These are phyloP conservation scores for Orthosia gracilis DNA, from an alignment of 2,888 invertebrate species.

Conservation along the genomic window DNA sequence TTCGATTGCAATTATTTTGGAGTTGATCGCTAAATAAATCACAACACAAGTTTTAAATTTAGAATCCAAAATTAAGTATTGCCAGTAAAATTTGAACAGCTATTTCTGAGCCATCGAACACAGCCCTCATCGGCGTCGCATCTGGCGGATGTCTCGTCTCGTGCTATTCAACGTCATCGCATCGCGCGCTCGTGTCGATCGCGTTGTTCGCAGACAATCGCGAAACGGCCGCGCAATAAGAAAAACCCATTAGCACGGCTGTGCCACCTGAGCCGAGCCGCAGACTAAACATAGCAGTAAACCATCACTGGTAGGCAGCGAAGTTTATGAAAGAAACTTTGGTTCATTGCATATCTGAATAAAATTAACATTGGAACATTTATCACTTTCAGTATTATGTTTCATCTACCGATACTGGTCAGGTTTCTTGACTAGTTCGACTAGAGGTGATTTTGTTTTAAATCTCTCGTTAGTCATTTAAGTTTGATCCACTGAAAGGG, in stretches of 20 bases:
- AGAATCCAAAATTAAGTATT: background rate
- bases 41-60: too few species aligned
- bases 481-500: background rate
- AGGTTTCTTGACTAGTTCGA: background rate
- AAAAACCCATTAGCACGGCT: conserved; percentile 58
- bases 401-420: background rate
- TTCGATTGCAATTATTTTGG: too few species aligned
- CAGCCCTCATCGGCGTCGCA: conserved; percentile 6
- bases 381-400: background rate
- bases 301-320: background rate
- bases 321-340: background rate
- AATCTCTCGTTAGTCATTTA: background rate
- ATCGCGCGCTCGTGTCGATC: background rate
- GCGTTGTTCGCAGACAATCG: conserved; percentile 39
- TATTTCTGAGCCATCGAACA: background rate
- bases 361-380: background rate
- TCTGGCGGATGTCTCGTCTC: conserved; percentile 33
- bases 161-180: conserved; percentile 12
- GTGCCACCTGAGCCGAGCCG: conserved; percentile 58
- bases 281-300: conserved; percentile 20
- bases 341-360: too few species aligned
- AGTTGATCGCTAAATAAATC: too few species aligned
- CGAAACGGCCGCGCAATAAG: conserved; percentile 55
- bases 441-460: background rate
- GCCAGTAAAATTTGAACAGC: background rate